Base-by-base conservation (phyloP, 1,140 invertebrate genomes). In the Macrostomum lignano region DNA sequence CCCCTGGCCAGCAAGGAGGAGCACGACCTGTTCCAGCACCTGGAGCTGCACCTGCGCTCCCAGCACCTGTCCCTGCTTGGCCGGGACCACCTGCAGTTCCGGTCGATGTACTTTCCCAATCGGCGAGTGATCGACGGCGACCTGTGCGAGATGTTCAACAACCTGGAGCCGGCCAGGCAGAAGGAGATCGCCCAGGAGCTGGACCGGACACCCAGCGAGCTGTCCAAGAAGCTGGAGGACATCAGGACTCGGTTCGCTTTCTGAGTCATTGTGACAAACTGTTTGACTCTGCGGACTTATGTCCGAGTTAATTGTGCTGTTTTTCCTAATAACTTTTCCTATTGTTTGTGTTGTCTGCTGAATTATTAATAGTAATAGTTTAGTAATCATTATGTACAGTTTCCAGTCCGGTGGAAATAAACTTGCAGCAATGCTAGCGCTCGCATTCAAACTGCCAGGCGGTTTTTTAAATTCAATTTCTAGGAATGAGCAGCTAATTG, bases 111-210 rank as follows among this genome's bases (percentile, higher is more conserved):
- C 59, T 94, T 79, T 51, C 84, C 91, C 4, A 76, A 94, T 1
- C 93, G 88, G 68, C 88, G 84, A 63, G 81, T 96, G 0, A 75
- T 96, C 39, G 91, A 98, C 58, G 91, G 91, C 3, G 91, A 98
- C 58, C 60, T 98, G 3, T 98, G 91, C 55, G 91, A 98, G 58
- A 84, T 94, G 58, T 98, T 82, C 52, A 88, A 86, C 49, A 86
- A 82, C 0, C 67, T 99, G 38, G 88, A 96, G 43, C 65, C 71
- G 0, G 56, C 61, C 0, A 94, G 91, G 55, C 91, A 98, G 47
- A 86, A 86, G 46, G 73, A 70, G 38, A 91, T 98, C 35, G 72
- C 84, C 1, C 69, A 73, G 20, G 82, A 94, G 55, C 62, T 99
- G 28, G 86, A 91, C 48, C 67, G 79, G 44, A 84, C 74, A 2